These are phyloP conservation scores for Antennarius maculatus DNA, from an alignment of 2,797 vertebrate genomes.

Conservation along the genomic window DNA sequence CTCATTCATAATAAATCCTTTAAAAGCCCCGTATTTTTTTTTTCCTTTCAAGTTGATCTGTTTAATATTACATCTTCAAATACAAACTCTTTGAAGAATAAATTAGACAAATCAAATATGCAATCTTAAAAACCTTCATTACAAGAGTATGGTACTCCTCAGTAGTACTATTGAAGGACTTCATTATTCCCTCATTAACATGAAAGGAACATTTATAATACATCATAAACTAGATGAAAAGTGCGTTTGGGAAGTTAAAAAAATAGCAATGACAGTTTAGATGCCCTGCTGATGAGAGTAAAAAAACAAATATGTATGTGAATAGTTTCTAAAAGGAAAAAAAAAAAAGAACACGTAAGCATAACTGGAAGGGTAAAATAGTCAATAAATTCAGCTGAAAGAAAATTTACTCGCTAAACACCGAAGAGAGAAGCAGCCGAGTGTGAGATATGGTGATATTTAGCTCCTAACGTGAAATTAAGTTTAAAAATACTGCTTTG, in stretches of 20 bases:
- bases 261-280: constrained; percentile 59
- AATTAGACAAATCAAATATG: constrained; percentile 85
- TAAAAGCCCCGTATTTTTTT: constrained; percentile 68
- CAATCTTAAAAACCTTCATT: constrained; percentile 82
- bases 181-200: constrained; percentile 84
- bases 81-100: constrained; percentile 80
- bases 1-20: constrained; percentile 63
- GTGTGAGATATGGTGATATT: background rate
- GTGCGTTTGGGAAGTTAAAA: constrained; percentile 68
- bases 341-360: constrained; percentile 23
- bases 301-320: constrained; percentile 73
- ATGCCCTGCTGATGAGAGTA: constrained; percentile 61
- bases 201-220: constrained; percentile 86
- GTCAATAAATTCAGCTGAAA: constrained; percentile 20
- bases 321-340: constrained; percentile 31
- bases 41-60: constrained; percentile 72
- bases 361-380: constrained; percentile 22
- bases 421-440: background rate
- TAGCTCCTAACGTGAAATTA: background rate
- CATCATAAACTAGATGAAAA: constrained; percentile 84
- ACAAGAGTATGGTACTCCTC: constrained; percentile 73
- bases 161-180: constrained; percentile 75
- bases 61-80: constrained; percentile 80
- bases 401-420: constrained; percentile 8
- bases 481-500: background rate